These are phyloP conservation scores for Actinernus sp. DNA, from an alignment of 92 coral and sea anemone genomes.

Conservation along the genomic window DNA sequence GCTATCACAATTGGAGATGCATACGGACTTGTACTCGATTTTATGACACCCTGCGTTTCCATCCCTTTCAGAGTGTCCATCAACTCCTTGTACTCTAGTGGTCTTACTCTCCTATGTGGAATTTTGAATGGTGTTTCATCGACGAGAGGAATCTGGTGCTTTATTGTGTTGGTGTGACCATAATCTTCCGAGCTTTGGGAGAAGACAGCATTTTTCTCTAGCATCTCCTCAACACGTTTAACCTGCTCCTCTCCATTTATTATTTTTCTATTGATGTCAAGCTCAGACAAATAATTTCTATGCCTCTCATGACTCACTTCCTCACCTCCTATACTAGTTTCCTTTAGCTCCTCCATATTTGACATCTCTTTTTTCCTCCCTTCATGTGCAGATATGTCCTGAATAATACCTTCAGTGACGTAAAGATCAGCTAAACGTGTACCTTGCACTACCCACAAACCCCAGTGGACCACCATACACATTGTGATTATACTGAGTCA, in stretches of 20 bases:
- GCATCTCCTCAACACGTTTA: too few relatives aligned
- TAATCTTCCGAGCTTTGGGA: background rate
- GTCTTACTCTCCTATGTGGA: background rate
- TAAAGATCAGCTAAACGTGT: background rate
- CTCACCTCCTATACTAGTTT: too few relatives aligned
- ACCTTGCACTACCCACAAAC: conserved; percentile 1
- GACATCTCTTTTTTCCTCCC: too few relatives aligned
- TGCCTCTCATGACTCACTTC: too few relatives aligned
- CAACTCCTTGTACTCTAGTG: conserved; percentile 1
- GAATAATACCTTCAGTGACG: too few relatives aligned
- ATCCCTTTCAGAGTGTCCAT: background rate
- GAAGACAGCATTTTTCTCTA: too few relatives aligned
- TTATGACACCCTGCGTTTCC: background rate
- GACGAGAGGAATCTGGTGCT: background rate
- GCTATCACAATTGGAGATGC: conserved; percentile 3
- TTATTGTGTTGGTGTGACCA: background rate
- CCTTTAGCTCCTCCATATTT: too few relatives aligned
- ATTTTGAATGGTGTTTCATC: conserved; percentile 4
- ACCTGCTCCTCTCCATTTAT: too few relatives aligned
- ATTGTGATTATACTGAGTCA: background rate
- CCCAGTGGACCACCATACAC: conserved; percentile 3
- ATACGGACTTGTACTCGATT: background rate
- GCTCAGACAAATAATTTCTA: too few relatives aligned
- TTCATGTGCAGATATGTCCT: too few relatives aligned
- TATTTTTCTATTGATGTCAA: too few relatives aligned